Base-by-base conservation (phyloP, 2,888 invertebrate species). In the Sinodicranocentrus sp. region DNA sequence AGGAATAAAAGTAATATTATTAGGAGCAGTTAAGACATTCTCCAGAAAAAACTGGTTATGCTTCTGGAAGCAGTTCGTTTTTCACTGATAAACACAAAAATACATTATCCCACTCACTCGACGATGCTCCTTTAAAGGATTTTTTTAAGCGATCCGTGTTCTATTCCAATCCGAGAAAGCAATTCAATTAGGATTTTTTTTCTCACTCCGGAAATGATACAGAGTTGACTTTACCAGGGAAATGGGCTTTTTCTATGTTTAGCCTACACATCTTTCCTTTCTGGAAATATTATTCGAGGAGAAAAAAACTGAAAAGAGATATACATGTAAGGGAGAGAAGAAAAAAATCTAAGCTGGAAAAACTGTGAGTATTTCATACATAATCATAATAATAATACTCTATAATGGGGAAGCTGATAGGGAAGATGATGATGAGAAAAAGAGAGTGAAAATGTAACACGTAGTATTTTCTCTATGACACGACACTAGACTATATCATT, bases 181-280 rank as follows among this genome's bases (percentile, higher is more conserved):
- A 85, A 85, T 85, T 85, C 85, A 85, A 85, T 85, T 85, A 85
- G 85, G 85, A 85, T 85, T 80, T 80, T 79, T 80, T n/a, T 48
- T 13, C n/a, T 48, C 48, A 10, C n/a, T 48, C 48, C 80, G 80
- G 80, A 80, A 80, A 80, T 80, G 80, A 80, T 73, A 59, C 25
- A 39, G 61, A 43, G 39, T 33, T 78, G 68, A 77, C 67, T 76
- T 33, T 33, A 77, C 44, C 59, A 57, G 19, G 28, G 39, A 72
- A 72, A 43, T 59, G 39, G 43, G 48, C 5, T 28, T 25, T 54
- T 13, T 25, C n/a, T 33, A 28, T n/a, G 17, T 17, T 33, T 33
- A 8, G 39, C 6, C 39, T 8, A 39, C 6, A 39, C 13, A 13
- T 8, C 13, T 39, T 13, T 39, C 13, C 13, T 39, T 39, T 39